These are phyloP conservation scores for Naja naja DNA, from an alignment of 2,113 vertebrate genomes.

Conservation along the genomic window DNA sequence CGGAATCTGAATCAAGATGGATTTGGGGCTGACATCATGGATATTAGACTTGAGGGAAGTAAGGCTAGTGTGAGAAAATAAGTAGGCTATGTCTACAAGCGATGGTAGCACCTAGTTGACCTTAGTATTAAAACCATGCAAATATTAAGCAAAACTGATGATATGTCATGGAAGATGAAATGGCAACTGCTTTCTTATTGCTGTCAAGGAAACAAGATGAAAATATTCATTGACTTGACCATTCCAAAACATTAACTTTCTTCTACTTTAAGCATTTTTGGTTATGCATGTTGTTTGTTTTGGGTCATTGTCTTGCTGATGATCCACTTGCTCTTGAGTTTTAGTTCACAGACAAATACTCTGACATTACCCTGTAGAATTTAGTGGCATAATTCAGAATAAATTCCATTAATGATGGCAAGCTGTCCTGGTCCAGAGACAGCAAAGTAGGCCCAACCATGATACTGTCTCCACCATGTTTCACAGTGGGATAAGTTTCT, in stretches of 20 bases:
- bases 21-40: neutral
- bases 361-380: neutral
- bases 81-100: neutral
- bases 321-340: neutral
- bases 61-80: neutral
- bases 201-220: neutral
- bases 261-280: neutral
- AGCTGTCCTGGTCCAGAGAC: neutral
- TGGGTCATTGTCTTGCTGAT: neutral
- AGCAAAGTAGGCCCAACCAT: neutral
- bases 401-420: neutral
- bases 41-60: neutral
- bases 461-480: neutral
- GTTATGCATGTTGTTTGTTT: neutral
- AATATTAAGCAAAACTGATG: neutral
- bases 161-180: neutral
- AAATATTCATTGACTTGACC: neutral
- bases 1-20: no score
- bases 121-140: neutral
- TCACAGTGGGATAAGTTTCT: neutral
- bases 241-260: neutral
- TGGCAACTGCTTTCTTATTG: neutral
- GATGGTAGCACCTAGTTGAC: neutral
- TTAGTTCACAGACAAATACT: neutral
- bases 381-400: neutral